Evolutionary conservation across 2,888 invertebrate genomes (phyloP).

Genomic region (Melieria picta): DNA sequence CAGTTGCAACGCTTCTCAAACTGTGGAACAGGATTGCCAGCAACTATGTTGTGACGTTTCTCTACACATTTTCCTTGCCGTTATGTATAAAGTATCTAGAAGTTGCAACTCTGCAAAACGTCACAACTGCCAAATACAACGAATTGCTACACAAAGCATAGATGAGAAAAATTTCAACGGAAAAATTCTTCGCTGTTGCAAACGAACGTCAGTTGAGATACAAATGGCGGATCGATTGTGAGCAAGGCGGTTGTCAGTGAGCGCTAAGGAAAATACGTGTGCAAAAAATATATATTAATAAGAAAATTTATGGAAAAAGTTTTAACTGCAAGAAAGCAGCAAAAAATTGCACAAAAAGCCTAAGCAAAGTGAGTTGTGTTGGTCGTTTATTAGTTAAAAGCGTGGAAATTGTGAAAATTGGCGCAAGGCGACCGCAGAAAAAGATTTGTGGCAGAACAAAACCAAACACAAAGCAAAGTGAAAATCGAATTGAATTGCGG

Average conservation of each 20-base stretch:
- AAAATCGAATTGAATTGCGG: background rate
- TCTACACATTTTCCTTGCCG: background rate
- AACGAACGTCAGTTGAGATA: slow-evolving; percentile 32
- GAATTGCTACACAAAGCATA: background rate
- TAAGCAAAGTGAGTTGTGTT: too few species aligned
- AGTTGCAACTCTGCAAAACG: slow-evolving; percentile 6
- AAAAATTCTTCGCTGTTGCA: slow-evolving; percentile 11
- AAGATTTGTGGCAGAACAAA: too few species aligned
- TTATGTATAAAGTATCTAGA: background rate
- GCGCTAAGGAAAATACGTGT: background rate
- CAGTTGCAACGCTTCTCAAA: background rate
- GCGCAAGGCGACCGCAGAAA: too few species aligned
- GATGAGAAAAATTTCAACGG: background rate
- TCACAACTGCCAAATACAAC: background rate
- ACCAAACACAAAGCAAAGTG: too few species aligned
- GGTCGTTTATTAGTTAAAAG: too few species aligned
- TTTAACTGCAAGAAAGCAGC: too few species aligned
- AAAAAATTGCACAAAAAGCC: too few species aligned
- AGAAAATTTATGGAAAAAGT: too few species aligned
- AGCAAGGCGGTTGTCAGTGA: slow-evolving; percentile 6
- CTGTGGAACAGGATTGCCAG: background rate
- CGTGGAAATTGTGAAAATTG: too few species aligned
- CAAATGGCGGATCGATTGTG: slow-evolving; percentile 33
- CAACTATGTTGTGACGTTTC: slow-evolving; percentile 6
- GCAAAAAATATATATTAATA: too few species aligned